phyloP scores from a whole-genome alignment of 2,113 vertebrate species.

The Vidua macroura region DNA sequence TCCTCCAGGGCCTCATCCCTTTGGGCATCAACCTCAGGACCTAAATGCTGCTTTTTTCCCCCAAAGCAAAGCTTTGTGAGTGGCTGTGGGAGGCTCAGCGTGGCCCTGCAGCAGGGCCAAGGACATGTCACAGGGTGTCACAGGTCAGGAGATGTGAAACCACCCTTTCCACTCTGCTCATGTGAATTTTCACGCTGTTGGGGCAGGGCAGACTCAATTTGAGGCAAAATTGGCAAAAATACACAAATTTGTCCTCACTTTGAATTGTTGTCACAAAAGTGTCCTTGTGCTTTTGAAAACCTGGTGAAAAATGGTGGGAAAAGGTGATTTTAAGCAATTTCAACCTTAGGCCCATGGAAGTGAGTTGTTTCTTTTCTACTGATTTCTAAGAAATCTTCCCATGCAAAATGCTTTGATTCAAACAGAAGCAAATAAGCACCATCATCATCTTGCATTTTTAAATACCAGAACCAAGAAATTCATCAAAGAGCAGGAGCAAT shows the following conservation, averaged over 20 bases:
- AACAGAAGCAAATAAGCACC: not conserved
- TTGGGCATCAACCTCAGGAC: not conserved
- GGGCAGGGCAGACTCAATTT: not conserved
- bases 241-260: not conserved
- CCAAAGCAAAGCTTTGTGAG: not conserved
- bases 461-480: not conserved
- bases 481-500: conserved; percentile 4
- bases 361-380: not conserved
- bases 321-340: not conserved
- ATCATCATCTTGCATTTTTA: not conserved
- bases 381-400: not conserved
- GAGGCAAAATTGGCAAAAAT: not conserved
- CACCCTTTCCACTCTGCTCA: fast-evolving
- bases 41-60: fast-evolving
- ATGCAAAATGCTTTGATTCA: not conserved
- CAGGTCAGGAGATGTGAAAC: not conserved
- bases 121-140: fast-evolving
- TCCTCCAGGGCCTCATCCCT: not conserved
- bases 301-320: not conserved
- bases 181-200: not conserved
- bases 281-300: not conserved
- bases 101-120: not conserved
- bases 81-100: not conserved
- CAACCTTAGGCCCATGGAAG: not conserved
- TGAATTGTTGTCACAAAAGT: not conserved